Evolutionary conservation across 2,888 invertebrate genomes (phyloP).

Genomic region (Psylliodes chrysocephalus): DNA sequence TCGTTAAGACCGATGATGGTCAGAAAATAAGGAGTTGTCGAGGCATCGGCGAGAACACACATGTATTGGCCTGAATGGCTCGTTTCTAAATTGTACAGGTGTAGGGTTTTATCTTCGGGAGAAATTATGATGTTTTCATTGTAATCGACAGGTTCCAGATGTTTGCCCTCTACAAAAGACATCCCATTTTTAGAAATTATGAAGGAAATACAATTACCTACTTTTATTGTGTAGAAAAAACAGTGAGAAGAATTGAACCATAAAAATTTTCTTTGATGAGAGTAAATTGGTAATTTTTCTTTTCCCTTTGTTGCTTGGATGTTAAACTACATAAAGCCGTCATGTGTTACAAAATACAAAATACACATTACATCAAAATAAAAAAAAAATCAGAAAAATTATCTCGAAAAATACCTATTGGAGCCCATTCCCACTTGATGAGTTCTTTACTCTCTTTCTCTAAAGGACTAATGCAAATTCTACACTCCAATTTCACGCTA

Average conservation of each 20-base stretch:
- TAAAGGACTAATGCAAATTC: conserved; percentile 68
- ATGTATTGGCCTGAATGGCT: conserved; percentile 69
- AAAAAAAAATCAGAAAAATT: too few relatives aligned
- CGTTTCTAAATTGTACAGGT: conserved; percentile 66
- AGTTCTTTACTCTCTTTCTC: conserved; percentile 59
- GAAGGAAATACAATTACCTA: too few relatives aligned
- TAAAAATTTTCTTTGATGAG: too few relatives aligned
- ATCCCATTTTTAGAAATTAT: too few relatives aligned
- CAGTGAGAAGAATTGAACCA: too few relatives aligned
- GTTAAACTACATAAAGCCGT: too few relatives aligned
- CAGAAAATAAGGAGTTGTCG: conserved; percentile 65
- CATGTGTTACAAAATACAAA: too few relatives aligned
- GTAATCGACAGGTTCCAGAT: conserved; percentile 59
- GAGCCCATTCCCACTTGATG: conserved; percentile 65
- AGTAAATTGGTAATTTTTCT: too few relatives aligned
- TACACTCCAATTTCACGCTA: conserved; percentile 64
- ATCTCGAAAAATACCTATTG: too few relatives aligned
- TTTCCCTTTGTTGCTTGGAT: too few relatives aligned
- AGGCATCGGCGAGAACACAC: conserved; percentile 65
- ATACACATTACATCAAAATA: too few relatives aligned
- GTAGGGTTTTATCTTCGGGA: conserved; percentile 64
- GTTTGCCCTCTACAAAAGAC: conserved; percentile 41
- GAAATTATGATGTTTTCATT: conserved; percentile 64
- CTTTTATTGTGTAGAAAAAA: too few relatives aligned
- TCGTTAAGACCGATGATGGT: conserved; percentile 66